A percentile compares a stretch with the other conserved stretches of the same genome.
phyloP scores from a whole-genome alignment of 2,113 vertebrate species.

The Aegotheles bennettii region DNA sequence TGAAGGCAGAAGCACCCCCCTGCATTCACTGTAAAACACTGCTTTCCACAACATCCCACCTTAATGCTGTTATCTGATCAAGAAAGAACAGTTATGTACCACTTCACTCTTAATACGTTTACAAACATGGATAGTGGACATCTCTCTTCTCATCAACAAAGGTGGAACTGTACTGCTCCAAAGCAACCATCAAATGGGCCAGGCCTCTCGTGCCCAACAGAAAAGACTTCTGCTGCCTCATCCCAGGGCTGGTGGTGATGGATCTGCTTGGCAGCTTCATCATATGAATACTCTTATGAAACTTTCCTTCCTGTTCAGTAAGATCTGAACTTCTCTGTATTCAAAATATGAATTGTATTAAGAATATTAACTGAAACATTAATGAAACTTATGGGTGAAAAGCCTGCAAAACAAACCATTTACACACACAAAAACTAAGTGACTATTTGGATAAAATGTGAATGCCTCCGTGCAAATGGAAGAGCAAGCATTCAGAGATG shows the following conservation, averaged over 20 bases:
- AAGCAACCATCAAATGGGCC: not conserved
- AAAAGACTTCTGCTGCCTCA: not conserved
- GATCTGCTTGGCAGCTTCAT: not conserved
- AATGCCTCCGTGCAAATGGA: not conserved
- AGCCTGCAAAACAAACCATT: not conserved
- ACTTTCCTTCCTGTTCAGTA: not conserved
- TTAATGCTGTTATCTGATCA: not conserved
- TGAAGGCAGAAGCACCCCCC: not conserved
- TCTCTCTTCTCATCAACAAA: not conserved
- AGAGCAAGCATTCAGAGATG: not conserved
- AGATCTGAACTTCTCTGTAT: not conserved
- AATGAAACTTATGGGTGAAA: not conserved
- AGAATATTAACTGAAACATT: not conserved
- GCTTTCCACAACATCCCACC: not conserved
- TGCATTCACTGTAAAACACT: not conserved
- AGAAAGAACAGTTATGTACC: not conserved
- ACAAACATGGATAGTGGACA: not conserved
- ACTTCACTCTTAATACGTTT: not conserved
- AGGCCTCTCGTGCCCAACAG: rapidly evolving
- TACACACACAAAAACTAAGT: not conserved
- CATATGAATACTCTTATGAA: not conserved
- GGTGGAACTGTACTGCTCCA: not conserved
- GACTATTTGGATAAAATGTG: not conserved
- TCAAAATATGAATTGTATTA: not conserved
- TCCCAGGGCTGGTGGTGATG: not conserved